A percentile compares a stretch with the other conserved stretches of the same genome.
Conservation (phyloP, 2,113 vertebrate species). For the Tyto alba region DNA sequence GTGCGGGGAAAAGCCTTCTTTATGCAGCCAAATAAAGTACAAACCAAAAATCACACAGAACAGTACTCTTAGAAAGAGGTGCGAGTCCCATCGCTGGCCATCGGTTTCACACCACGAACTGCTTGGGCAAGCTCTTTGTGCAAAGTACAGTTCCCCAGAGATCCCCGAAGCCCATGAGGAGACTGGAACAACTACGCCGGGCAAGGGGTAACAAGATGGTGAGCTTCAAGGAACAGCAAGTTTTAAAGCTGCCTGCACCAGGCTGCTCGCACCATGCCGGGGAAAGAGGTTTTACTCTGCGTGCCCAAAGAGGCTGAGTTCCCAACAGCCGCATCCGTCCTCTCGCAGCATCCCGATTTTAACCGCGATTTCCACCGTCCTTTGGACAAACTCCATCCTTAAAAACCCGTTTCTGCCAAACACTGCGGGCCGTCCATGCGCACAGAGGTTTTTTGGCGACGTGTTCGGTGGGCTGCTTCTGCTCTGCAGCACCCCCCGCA, state of each 20-base stretch:
- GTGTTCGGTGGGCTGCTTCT: background rate
- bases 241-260: background rate
- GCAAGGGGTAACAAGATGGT: background rate
- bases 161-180: rapidly evolving
- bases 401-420: background rate
- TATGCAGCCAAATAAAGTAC: background rate
- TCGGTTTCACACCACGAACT: rapidly evolving
- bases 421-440: background rate
- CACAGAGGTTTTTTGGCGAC: background rate
- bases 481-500: background rate
- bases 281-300: background rate
- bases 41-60: background rate
- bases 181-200: background rate
- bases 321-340: background rate
- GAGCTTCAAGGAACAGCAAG: background rate
- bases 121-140: background rate
- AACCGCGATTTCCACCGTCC: background rate
- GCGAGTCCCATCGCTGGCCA: rapidly evolving
- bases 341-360: background rate
- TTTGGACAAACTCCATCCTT: background rate
- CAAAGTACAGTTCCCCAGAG: background rate
- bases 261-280: rapidly evolving
- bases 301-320: background rate
- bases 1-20: background rate
- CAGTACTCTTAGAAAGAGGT: background rate